Base-by-base conservation (phyloP, 2,797 vertebrate species). In the Manis crassicaudata region DNA sequence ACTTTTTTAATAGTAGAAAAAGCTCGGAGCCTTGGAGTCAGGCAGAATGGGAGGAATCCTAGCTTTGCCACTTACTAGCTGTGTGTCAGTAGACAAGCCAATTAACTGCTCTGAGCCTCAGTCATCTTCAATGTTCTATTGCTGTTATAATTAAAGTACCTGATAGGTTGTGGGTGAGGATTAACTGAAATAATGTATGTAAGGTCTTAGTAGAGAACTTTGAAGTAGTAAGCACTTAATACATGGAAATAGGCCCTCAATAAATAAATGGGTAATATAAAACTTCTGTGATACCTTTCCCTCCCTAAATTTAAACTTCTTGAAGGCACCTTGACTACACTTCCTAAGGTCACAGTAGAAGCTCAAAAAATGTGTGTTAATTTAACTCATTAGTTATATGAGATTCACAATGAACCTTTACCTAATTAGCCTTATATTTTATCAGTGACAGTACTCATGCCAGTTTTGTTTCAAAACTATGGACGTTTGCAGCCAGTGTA, bases 351-450 rank as follows among this genome's bases (percentile, higher is more conserved):
- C 37, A 32, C 43, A 68, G n/a, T 37, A 84, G 70, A 70, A 88
- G 20, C 40, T 90, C 88, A 77, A 7, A 32, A 67, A 89, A 54
- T 3, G 1, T 58, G 5, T 43, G 20, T 32, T 35, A 40, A 14
- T 77, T 56, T 43, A 72, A 17, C 11, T 20, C 14, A 65, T 87
- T 73, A 68, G 32, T 72, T 54, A 79, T 52, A 7, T 20, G 40
- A 65, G 72, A 70, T 35, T 89, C 56, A 46, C 27, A 65, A 56
- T 23, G 81, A 7, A 37, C 4, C 23, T 1, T 63, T 75, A 29
- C 90, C 50, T 90, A 63, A 82, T 76, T 46, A 80, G 8, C 7
- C n/a, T 95, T 96, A 37, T 75, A 14, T 84, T 75, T 90, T 72
- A 21, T 85, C 85, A 75, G 81, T 43, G 40, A 5, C 43, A 80